These are phyloP conservation scores for Suricata suricatta DNA, from an alignment of 2,113 vertebrate genomes.

Conservation along the genomic window DNA sequence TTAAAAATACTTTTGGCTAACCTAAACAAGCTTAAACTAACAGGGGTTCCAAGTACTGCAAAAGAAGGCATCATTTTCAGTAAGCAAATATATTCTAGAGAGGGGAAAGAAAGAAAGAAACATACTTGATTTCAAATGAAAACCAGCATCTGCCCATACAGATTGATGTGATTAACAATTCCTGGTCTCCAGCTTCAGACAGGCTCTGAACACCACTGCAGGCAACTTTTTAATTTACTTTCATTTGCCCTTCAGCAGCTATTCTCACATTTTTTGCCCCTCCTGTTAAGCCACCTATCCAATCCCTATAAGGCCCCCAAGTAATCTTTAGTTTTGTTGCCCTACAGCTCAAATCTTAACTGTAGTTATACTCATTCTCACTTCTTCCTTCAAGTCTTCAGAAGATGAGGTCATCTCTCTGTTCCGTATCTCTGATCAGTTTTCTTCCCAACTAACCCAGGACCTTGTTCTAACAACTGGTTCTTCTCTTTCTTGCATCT, in stretches of 20 bases:
- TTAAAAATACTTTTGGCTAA: background rate
- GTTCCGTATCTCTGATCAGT: background rate
- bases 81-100: constrained; percentile 19
- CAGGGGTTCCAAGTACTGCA: background rate
- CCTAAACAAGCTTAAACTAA: constrained; percentile 37
- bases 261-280: background rate
- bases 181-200: background rate
- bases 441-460: background rate
- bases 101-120: background rate
- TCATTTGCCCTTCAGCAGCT: background rate
- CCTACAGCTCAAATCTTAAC: background rate
- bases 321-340: background rate
- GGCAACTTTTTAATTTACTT: background rate
- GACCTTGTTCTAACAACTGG: background rate
- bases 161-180: background rate
- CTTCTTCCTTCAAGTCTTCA: background rate
- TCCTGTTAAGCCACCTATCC: background rate
- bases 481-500: background rate
- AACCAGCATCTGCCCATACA: background rate
- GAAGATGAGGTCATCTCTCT: background rate
- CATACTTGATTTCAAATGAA: background rate
- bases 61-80: background rate
- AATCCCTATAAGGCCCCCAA: background rate
- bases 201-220: background rate
- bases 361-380: background rate